phyloP scores from a whole-genome alignment of 2,888 invertebrate genomes.

The Agonopterix alstromeriana region DNA sequence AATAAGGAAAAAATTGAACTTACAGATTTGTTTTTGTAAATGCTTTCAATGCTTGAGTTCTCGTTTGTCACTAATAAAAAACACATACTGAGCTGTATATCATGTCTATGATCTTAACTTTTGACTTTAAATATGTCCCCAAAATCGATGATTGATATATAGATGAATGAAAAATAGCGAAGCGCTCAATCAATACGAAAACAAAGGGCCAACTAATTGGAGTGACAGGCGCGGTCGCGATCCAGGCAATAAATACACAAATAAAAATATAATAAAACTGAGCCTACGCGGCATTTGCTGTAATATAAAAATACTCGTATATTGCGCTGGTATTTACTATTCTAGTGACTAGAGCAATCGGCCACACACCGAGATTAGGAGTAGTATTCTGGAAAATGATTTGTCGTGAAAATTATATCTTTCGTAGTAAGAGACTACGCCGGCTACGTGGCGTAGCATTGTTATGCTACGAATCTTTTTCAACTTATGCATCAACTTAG shows the following conservation, averaged over 20 bases:
- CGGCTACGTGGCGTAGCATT: too few relatives aligned
- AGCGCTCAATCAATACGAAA: slow-evolving; percentile 5
- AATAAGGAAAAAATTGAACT: background rate
- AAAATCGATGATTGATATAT: too few relatives aligned
- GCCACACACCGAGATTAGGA: slow-evolving; percentile 23
- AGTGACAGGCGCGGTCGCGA: slow-evolving; percentile 10
- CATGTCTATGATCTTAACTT: too few relatives aligned
- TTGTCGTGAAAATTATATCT: too few relatives aligned
- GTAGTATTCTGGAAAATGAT: slow-evolving; percentile 4
- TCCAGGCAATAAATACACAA: slow-evolving; percentile 16
- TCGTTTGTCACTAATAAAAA: too few relatives aligned
- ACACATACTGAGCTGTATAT: too few relatives aligned
- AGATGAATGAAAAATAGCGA: background rate
- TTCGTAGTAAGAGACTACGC: too few relatives aligned
- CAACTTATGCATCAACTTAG: too few relatives aligned
- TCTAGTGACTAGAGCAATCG: slow-evolving; percentile 10
- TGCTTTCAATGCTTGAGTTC: background rate
- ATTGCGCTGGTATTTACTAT: slow-evolving; percentile 15
- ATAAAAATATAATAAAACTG: slow-evolving; percentile 21
- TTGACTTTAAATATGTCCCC: too few relatives aligned
- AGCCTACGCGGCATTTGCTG: slow-evolving; percentile 17
- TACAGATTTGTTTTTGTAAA: background rate
- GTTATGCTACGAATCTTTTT: too few relatives aligned
- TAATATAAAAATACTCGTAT: slow-evolving; percentile 19
- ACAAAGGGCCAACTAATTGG: slow-evolving; percentile 16